Base-by-base conservation (phyloP, 2,888 invertebrate species). In the Iphiclides podalirius region DNA sequence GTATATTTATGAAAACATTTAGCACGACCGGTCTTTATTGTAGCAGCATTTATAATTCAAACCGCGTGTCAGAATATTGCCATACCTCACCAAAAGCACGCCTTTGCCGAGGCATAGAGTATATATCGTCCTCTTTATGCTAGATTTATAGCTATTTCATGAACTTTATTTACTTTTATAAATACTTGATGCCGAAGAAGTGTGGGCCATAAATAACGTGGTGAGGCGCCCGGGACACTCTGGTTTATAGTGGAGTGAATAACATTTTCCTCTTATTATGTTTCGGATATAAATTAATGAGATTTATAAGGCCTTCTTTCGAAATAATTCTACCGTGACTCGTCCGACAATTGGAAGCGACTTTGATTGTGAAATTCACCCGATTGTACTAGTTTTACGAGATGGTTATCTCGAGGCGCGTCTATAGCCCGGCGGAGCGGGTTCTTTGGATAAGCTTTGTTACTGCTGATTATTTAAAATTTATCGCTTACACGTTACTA, bases 141-240 rank as follows among this genome's bases (percentile, higher is more conserved):
- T 65, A 68, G 73, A 85, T 86, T 83, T 84, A 86, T 86, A 64
- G 79, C 75, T 75, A 70, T 81, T 84, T 82, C 84, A 79, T 80
- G 78, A 78, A 75, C 72, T 85, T 85, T 87, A 86, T 86, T 87
- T 85, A 84, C 83, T 85, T 84, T 84, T 84, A 84, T 83, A 81
- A 83, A 75, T 72, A 72, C 67, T 66, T 72, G 68, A 73, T 67
- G 66, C 63, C 64, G 64, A 72, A 71, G 67, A 72, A 76, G 75
- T 75, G 73, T 73, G 55, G 62, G 75, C 77, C 73, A 85, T 88
- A 88, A 88, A 88, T 87, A 79, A 84, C 72, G 57, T 57, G 58
- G 76, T 73, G 64, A 71, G 70, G 53, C 60, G 72, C 64, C 69
- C 67, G 75, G 13, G 78, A 79, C 79, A 70, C 62, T 74, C 72